phyloP scores from a whole-genome alignment of 2,113 vertebrate species.

The Dicaeum eximium region DNA sequence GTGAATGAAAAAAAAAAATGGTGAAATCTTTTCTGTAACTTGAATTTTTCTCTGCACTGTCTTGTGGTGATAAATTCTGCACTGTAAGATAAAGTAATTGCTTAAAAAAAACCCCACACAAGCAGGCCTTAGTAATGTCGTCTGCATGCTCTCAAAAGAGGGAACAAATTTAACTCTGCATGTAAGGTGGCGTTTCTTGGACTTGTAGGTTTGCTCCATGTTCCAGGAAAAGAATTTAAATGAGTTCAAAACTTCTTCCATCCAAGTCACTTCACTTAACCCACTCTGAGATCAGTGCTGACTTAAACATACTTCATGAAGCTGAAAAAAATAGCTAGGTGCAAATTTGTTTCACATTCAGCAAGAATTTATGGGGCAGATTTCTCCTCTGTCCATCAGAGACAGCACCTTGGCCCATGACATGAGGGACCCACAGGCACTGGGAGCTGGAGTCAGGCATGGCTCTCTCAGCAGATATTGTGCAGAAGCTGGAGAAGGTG shows the following conservation, averaged over 20 bases:
- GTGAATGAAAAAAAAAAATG: neutral
- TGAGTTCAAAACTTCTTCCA: neutral
- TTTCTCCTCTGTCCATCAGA: neutral
- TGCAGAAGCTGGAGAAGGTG: neutral
- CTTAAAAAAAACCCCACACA: neutral
- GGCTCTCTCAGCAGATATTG: neutral
- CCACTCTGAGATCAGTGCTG: neutral
- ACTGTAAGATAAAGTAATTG: neutral
- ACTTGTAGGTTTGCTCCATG: neutral
- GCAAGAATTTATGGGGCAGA: neutral
- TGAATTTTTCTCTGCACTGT: neutral
- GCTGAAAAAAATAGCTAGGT: neutral
- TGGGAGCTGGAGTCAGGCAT: neutral
- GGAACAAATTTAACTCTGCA: neutral
- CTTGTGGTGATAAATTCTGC: neutral
- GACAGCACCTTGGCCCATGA: neutral
- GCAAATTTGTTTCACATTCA: neutral
- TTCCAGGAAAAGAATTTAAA: neutral
- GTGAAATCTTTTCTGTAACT: neutral
- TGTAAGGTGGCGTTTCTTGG: neutral
- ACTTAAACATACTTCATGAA: neutral
- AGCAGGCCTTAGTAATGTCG: neutral
- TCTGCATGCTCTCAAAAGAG: neutral
- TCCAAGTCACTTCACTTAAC: neutral
- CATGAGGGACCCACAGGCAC: accelerated